phyloP scores from a whole-genome alignment of 1,140 invertebrate genomes.

The Tetragnatha versicolor region DNA sequence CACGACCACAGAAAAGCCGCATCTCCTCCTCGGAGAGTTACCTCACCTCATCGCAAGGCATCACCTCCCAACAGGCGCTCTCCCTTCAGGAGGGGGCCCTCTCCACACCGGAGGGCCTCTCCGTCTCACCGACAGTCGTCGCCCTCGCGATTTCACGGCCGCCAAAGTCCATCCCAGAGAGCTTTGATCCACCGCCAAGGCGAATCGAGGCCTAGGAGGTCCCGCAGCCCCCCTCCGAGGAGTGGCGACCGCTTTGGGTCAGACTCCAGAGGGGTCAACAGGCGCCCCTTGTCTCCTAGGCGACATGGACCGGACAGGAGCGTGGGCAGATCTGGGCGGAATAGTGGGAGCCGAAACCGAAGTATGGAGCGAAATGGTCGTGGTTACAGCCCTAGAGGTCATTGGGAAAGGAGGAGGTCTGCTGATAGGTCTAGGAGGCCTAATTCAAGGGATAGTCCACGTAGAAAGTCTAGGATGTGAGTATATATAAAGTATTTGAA shows the following conservation, averaged over 20 bases:
- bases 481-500: not conserved
- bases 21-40: not conserved
- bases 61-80: not conserved
- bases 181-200: conserved; percentile 12
- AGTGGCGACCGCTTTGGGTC: not conserved
- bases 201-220: not conserved
- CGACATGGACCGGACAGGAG: not conserved
- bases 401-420: conserved; percentile 21
- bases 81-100: not conserved
- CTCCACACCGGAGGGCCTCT: not conserved
- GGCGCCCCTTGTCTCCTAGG: not conserved
- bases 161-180: conserved; percentile 39
- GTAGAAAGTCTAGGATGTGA: conserved; percentile 60
- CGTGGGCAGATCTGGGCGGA: not conserved
- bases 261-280: not conserved
- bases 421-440: conserved; percentile 14
- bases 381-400: conserved; percentile 10
- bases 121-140: too few species aligned
- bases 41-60: not conserved
- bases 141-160: not conserved
- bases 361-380: conserved; percentile 35
- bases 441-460: conserved; percentile 59
- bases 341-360: not conserved
- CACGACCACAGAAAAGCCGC: not conserved
- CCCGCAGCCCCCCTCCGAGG: not conserved